These are phyloP conservation scores for Atta texana DNA, from an alignment of 1,140 invertebrate species.

Conservation along the genomic window DNA sequence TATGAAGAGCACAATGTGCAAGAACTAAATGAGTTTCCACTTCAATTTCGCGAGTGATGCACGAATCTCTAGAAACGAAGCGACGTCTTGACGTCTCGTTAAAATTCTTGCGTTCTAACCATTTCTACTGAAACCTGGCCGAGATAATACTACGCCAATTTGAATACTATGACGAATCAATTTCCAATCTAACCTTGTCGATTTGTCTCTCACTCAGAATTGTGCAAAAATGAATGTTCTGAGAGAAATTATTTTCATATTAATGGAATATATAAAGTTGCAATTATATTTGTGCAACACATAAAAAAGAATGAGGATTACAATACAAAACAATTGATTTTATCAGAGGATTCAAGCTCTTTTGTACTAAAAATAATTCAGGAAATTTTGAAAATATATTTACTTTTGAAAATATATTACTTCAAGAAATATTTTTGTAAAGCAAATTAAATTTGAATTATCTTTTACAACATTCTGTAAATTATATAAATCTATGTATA, in stretches of 20 bases:
- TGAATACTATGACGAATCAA: constrained; percentile 48
- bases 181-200: constrained; percentile 37
- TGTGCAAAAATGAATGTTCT: neutral
- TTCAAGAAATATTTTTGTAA: neutral
- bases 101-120: constrained; percentile 44
- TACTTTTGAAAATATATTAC: neutral
- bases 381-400: neutral
- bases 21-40: neutral
- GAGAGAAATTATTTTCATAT: neutral
- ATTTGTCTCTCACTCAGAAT: neutral
- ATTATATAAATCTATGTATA: neutral
- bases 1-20: neutral
- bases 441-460: neutral
- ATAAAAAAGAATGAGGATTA: neutral
- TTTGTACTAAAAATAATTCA: neutral
- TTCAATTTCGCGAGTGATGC: constrained; percentile 24
- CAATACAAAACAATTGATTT: neutral
- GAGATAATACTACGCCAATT: constrained; percentile 45
- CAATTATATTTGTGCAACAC: neutral
- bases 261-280: neutral
- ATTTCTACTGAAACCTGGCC: constrained; percentile 20
- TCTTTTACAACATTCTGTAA: neutral
- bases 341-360: neutral
- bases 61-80: constrained; percentile 22
- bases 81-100: constrained; percentile 39